These are phyloP conservation scores for Aethina tumida DNA, from an alignment of 1,140 invertebrate genomes.

Conservation along the genomic window DNA sequence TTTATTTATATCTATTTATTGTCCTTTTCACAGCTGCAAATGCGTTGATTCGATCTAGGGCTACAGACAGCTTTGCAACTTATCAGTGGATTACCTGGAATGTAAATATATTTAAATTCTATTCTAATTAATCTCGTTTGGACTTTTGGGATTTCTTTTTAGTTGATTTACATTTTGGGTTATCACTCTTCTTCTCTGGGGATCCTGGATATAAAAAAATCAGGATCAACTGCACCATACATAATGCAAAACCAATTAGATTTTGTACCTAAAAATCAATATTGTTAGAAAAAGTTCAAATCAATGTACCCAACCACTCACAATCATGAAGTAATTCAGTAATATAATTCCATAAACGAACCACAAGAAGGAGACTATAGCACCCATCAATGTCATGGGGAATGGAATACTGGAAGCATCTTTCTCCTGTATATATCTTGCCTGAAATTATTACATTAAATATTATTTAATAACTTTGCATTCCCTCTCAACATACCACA, in stretches of 20 bases:
- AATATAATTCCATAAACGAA: conserved; percentile 71
- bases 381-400: conserved; percentile 67
- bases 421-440: conserved; percentile 60
- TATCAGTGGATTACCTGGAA: too few relatives aligned
- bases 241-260: conserved; percentile 48
- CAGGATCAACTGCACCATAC: conserved; percentile 49
- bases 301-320: conserved; percentile 41
- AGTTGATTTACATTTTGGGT: too few relatives aligned
- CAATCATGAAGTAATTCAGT: conserved; percentile 64
- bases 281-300: conserved; percentile 2
- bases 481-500: conserved; percentile 47
- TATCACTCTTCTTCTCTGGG: too few relatives aligned
- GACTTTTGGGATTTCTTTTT: too few relatives aligned
- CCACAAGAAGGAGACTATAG: conserved; percentile 67
- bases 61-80: too few relatives aligned
- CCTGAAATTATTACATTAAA: conserved; percentile 37
- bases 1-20: too few relatives aligned
- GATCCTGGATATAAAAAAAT: conserved; percentile 36
- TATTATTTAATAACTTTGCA: conserved; percentile 4
- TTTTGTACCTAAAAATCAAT: conserved; percentile 56
- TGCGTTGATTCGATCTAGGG: too few relatives aligned
- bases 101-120: too few relatives aligned
- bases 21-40: too few relatives aligned
- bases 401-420: conserved; percentile 72
- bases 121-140: too few relatives aligned